Evolutionary conservation across 2,888 invertebrate genomes (phyloP).

Genomic region (Diarsia brunnea): DNA sequence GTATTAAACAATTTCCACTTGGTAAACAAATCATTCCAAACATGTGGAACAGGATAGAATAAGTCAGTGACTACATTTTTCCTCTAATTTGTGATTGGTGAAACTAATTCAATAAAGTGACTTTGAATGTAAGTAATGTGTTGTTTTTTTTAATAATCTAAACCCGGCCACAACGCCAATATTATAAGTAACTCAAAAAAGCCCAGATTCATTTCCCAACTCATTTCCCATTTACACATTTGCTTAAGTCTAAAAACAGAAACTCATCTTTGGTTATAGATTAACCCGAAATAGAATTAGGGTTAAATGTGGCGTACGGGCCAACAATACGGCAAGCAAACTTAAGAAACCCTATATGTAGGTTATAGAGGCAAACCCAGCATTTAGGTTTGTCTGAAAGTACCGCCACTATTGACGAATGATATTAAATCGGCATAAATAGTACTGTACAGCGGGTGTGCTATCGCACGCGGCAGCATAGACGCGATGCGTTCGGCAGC

Average conservation of each 20-base stretch:
- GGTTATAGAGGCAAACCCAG: too few relatives aligned
- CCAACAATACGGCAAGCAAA: too few relatives aligned
- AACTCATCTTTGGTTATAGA: background rate
- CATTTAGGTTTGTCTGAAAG: too few relatives aligned
- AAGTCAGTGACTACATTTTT: conserved; percentile 32
- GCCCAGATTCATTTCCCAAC: background rate
- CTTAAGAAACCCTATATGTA: too few relatives aligned
- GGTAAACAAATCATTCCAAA: conserved; percentile 61
- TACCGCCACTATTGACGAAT: too few relatives aligned
- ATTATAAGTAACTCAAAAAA: background rate
- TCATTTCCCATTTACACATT: background rate
- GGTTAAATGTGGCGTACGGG: too few relatives aligned
- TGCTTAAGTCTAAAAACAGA: background rate
- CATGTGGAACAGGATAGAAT: conserved; percentile 32
- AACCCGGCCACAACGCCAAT: background rate
- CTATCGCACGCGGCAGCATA: too few relatives aligned
- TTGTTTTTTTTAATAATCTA: background rate
- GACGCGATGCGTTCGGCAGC: too few relatives aligned
- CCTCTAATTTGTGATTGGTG: conserved; percentile 53
- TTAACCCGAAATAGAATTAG: background rate
- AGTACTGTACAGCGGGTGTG: too few relatives aligned
- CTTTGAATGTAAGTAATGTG: conserved; percentile 15
- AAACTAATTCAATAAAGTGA: conserved; percentile 63
- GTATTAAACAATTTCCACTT: conserved; percentile 23
- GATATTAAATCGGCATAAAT: too few relatives aligned